phyloP scores from a whole-genome alignment of 2,797 vertebrate genomes.

The Anisognathus igniventris region DNA sequence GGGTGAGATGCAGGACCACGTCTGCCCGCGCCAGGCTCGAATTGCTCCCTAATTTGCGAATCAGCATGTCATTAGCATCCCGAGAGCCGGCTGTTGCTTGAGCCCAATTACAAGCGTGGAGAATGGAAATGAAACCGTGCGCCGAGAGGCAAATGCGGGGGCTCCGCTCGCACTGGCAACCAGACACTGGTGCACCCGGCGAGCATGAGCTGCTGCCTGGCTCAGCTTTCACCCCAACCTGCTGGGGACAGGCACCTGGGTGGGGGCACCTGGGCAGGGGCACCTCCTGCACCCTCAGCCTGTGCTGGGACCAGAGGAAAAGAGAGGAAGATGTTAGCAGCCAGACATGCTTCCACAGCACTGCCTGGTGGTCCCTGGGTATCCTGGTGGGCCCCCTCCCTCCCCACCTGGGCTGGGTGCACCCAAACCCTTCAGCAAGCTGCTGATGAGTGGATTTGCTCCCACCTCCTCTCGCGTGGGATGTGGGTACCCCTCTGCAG shows the following conservation, averaged over 20 bases:
- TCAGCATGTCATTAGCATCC: constrained; percentile 52
- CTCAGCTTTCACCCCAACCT: constrained; percentile 15
- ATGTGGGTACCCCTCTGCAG: neutral
- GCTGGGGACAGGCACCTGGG: neutral
- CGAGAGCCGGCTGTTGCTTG: constrained; percentile 25
- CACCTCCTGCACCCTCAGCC: neutral
- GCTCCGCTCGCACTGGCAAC: neutral
- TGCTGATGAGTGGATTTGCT: neutral
- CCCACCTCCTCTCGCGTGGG: neutral
- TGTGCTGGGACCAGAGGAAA: neutral
- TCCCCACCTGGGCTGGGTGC: neutral
- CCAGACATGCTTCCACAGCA: neutral
- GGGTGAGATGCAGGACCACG: neutral
- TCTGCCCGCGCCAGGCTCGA: neutral
- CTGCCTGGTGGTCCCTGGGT: neutral
- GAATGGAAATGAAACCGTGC: constrained; percentile 52
- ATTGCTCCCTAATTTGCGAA: constrained; percentile 42
- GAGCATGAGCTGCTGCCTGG: neutral
- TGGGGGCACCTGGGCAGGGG: neutral
- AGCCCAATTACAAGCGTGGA: constrained; percentile 45
- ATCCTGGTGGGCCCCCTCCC: neutral
- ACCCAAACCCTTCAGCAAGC: neutral
- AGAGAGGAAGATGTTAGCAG: neutral
- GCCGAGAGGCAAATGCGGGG: constrained; percentile 21
- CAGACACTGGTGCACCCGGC: neutral